These are phyloP conservation scores for Danio albolineatus DNA, from an alignment of 2,797 vertebrate genomes.

Conservation along the genomic window DNA sequence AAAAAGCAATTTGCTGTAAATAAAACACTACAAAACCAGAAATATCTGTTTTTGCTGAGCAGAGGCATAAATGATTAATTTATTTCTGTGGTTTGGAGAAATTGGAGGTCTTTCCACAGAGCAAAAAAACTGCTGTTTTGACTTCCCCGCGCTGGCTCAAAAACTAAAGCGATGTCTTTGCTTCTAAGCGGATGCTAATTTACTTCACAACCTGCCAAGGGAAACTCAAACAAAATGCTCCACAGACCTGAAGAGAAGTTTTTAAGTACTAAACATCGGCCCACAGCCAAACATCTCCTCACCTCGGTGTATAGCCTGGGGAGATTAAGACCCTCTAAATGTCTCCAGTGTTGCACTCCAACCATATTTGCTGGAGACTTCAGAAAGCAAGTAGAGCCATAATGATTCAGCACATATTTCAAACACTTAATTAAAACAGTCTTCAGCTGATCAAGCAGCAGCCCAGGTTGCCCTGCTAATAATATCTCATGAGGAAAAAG, in stretches of 20 bases:
- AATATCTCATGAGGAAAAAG: conserved; percentile 69
- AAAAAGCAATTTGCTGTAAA: not conserved
- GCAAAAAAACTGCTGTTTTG: conserved; percentile 19
- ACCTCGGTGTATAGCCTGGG: conserved; percentile 51
- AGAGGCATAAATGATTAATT: conserved; percentile 18
- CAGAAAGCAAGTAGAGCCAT: conserved; percentile 61
- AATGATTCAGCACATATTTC: conserved; percentile 65
- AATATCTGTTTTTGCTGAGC: conserved; percentile 5
- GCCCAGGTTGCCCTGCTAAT: conserved; percentile 72
- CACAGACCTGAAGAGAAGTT: conserved; percentile 17
- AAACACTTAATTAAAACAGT: conserved; percentile 79
- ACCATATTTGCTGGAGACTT: conserved; percentile 73
- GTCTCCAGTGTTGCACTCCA: conserved; percentile 64
- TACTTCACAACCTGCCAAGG: conserved; percentile 35
- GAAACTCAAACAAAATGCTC: conserved; percentile 39
- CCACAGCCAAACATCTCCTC: conserved; percentile 50
- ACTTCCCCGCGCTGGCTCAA: not conserved
- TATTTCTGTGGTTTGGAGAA: conserved; percentile 17
- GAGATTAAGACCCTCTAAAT: conserved; percentile 48
- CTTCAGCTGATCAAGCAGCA: conserved; percentile 69
- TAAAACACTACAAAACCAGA: not conserved
- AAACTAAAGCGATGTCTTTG: conserved; percentile 29
- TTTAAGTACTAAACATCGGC: conserved; percentile 24
- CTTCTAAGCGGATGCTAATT: conserved; percentile 40
- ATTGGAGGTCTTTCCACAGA: conserved; percentile 17